phyloP scores from a whole-genome alignment of 2,113 vertebrate genomes.

The Phrynosoma platyrhinos region DNA sequence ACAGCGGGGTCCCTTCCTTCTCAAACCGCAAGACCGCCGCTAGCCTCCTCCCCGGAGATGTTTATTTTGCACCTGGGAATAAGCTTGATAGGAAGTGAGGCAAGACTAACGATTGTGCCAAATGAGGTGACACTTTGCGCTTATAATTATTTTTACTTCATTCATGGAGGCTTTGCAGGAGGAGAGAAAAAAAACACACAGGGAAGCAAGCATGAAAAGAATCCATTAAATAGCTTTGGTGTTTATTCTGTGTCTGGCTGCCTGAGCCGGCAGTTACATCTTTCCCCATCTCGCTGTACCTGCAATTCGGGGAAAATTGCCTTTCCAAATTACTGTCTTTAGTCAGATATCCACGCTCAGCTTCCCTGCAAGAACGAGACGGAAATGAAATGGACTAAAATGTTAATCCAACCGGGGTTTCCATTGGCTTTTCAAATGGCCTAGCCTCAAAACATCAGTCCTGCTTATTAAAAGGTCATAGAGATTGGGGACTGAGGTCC shows the following conservation, averaged over 20 bases:
- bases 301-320: constrained; percentile 73
- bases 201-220: constrained; percentile 50
- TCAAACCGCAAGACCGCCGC: neutral
- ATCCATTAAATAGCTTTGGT: constrained; percentile 59
- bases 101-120: neutral
- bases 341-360: constrained; percentile 62
- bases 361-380: constrained; percentile 47
- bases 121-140: neutral
- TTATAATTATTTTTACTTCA: neutral
- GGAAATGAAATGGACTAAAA: constrained; percentile 68
- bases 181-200: neutral
- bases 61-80: constrained; percentile 6
- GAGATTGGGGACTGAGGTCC: constrained; percentile 34
- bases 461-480: constrained; percentile 62
- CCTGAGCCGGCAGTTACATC: constrained; percentile 67
- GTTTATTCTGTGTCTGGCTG: constrained; percentile 61
- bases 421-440: constrained; percentile 24
- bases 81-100: neutral
- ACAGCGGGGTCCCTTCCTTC: neutral
- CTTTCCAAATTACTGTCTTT: constrained; percentile 69
- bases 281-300: constrained; percentile 57
- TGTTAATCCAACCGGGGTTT: constrained; percentile 62
- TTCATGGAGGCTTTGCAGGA: constrained; percentile 19
- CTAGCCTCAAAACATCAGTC: constrained; percentile 10
- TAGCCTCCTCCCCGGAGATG: neutral